A percentile compares a stretch with the other conserved stretches of the same genome.
These are phyloP conservation scores for Pomatorhinus ruficollis DNA, from an alignment of 2,113 vertebrate species.

Conservation along the genomic window DNA sequence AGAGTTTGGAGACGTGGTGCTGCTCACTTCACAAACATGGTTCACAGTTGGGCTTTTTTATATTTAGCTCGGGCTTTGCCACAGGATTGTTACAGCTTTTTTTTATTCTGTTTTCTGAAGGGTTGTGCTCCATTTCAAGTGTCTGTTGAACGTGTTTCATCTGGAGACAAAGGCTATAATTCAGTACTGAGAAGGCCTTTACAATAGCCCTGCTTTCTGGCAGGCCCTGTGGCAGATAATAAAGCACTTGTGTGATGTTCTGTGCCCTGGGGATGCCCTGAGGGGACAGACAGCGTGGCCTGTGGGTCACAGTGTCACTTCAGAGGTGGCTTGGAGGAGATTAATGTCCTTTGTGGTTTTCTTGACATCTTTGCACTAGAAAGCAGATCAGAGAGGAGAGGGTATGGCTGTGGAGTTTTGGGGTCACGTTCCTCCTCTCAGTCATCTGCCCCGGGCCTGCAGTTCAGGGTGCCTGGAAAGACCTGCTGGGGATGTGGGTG, in stretches of 20 bases:
- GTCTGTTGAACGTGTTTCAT: background rate
- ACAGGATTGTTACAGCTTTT: background rate
- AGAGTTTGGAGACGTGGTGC: background rate
- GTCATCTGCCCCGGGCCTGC: background rate
- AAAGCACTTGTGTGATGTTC: background rate
- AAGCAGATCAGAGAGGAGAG: background rate
- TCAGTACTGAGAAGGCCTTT: background rate
- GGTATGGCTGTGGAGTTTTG: accelerated
- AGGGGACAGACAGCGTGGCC: background rate
- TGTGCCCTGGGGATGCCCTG: background rate
- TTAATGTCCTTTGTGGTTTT: background rate
- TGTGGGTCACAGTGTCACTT: background rate
- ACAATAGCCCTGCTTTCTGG: background rate
- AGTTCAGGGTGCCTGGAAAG: background rate
- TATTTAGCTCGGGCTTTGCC: background rate
- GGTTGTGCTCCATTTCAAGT: background rate
- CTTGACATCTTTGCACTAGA: background rate
- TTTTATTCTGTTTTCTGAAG: background rate
- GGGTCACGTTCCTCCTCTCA: background rate
- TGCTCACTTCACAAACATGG: background rate
- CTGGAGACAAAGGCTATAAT: background rate
- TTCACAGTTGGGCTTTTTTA: background rate
- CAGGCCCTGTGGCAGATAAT: background rate
- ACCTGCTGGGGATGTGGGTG: background rate
- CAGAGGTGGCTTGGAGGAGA: conserved; percentile 5